Conservation (phyloP, 2,797 vertebrate species). For the Trematomus bernacchii region DNA sequence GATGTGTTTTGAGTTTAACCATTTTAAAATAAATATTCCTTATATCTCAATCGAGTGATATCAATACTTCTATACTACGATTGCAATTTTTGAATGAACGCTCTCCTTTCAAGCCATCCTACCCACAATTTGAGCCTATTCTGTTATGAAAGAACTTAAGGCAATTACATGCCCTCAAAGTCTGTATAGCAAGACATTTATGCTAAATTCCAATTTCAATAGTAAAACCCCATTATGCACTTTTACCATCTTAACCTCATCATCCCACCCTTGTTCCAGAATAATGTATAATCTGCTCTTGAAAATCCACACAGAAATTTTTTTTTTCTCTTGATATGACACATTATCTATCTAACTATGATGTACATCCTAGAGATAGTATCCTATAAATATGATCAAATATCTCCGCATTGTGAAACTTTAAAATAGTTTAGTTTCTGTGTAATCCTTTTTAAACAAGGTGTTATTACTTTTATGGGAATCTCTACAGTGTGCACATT, state of each 20-base stretch:
- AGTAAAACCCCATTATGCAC: conserved; percentile 1
- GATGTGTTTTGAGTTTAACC: too few species aligned
- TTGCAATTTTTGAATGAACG: not conserved
- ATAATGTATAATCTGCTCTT: not conserved
- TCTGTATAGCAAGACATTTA: not conserved
- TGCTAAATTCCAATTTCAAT: conserved; percentile 6
- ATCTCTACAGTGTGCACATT: not conserved
- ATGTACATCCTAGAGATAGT: not conserved
- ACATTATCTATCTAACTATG: conserved; percentile 10
- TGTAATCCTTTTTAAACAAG: not conserved
- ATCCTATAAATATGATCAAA: not conserved
- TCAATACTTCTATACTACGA: not conserved
- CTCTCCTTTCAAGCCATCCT: not conserved
- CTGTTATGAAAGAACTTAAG: not conserved
- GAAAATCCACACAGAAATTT: not conserved
- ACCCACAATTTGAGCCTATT: not conserved
- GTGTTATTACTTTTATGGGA: not conserved
- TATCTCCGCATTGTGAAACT: not conserved
- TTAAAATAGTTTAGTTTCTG: not conserved
- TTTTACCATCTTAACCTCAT: not conserved
- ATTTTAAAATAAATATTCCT: too few species aligned
- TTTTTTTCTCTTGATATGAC: not conserved
- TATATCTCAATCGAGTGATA: not conserved
- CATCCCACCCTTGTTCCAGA: not conserved
- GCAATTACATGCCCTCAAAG: not conserved